Evolutionary conservation across 2,113 vertebrate genomes (phyloP).

Genomic region (Anhinga rufa): DNA sequence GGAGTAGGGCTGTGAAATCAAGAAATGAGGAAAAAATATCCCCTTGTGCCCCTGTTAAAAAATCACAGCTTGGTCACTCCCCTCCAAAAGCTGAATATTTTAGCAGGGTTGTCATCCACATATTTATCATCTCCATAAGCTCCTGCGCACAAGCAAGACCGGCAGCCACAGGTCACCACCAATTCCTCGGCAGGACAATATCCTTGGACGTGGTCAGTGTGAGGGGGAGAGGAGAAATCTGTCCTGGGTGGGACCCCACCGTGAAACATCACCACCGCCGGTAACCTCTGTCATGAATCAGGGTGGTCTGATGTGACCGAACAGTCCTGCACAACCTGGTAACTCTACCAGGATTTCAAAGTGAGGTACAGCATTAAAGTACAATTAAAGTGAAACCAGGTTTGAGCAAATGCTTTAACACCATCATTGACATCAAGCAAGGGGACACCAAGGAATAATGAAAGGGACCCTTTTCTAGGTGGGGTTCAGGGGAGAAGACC

Average conservation of each 20-base stretch:
- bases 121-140: neutral
- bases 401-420: neutral
- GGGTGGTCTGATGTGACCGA: neutral
- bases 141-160: rapidly evolving
- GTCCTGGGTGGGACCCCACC: neutral
- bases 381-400: neutral
- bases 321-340: too few relatives aligned
- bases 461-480: too few relatives aligned
- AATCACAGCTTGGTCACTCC: neutral
- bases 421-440: neutral
- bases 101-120: neutral
- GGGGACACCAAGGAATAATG: neutral
- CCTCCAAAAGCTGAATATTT: neutral
- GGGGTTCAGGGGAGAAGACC: neutral
- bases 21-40: neutral
- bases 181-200: neutral
- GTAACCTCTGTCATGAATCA: too few relatives aligned
- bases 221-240: neutral
- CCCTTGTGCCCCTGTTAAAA: neutral
- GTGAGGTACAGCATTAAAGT: neutral
- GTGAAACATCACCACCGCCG: neutral
- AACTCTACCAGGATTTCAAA: rapidly evolving
- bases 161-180: neutral
- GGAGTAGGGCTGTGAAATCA: neutral
- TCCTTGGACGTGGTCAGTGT: neutral